Conservation (phyloP, 1,140 invertebrate species). For the Brachionus rubens region DNA sequence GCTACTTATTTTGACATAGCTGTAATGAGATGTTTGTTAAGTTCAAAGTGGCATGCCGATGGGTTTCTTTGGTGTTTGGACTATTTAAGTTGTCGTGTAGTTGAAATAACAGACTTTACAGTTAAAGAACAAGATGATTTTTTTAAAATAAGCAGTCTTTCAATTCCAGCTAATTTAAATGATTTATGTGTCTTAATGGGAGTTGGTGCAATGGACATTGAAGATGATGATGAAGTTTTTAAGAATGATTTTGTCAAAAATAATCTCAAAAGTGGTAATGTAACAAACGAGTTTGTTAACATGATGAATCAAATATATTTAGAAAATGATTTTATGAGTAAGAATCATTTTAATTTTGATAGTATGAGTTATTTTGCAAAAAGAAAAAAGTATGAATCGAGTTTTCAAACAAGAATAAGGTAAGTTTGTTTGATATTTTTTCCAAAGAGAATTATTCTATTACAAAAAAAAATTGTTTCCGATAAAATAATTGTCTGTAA, state of each 20-base stretch:
- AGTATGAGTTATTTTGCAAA: conserved; percentile 33
- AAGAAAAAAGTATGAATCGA: conserved; percentile 26
- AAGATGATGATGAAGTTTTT: not conserved
- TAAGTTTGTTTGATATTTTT: not conserved
- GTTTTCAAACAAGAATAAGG: conserved; percentile 40
- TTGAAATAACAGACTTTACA: conserved; percentile 52
- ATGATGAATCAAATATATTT: conserved; percentile 41
- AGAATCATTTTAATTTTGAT: conserved; percentile 26
- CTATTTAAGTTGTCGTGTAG: conserved; percentile 64
- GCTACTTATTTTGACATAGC: conserved; percentile 94
- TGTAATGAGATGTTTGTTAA: conserved; percentile 89
- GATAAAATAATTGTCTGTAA: no score
- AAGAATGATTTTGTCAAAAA: not conserved
- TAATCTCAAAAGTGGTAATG: not conserved
- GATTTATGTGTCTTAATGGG: conserved; percentile 39
- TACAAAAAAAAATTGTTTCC: no score
- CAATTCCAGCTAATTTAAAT: conserved; percentile 50
- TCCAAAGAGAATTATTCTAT: no score
- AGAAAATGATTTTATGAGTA: conserved; percentile 25
- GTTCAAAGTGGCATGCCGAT: conserved; percentile 93
- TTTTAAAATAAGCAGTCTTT: conserved; percentile 40
- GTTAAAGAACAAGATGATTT: conserved; percentile 41
- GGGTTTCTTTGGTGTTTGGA: conserved; percentile 95
- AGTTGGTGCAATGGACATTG: not conserved
- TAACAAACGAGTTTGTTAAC: conserved; percentile 27